Conservation (phyloP, 2,113 vertebrate species). For the Sylvietta virens region DNA sequence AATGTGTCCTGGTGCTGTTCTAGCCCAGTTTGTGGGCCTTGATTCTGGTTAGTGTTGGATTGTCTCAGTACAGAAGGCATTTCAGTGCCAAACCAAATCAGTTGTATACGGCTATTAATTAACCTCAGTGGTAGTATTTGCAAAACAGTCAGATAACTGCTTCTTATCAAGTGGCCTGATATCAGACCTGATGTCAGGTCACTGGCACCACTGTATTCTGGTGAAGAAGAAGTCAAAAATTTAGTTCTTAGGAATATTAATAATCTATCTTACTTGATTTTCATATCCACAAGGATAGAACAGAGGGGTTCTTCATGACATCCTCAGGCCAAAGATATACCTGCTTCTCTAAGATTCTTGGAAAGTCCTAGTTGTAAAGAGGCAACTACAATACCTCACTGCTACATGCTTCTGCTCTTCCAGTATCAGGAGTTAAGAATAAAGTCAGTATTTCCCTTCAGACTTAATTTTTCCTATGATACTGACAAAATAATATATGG, state of each 20-base stretch:
- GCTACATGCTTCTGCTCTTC: not conserved
- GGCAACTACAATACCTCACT: not conserved
- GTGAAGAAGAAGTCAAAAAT: not conserved
- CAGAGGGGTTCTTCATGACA: not conserved
- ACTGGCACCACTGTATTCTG: not conserved
- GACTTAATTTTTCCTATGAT: not conserved
- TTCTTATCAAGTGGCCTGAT: not conserved
- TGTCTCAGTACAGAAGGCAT: not conserved
- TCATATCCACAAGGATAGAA: not conserved
- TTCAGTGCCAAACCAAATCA: not conserved
- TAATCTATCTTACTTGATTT: not conserved
- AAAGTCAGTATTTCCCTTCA: not conserved
- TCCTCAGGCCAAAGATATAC: not conserved
- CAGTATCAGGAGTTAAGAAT: not conserved
- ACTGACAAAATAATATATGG: not conserved
- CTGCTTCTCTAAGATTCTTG: not conserved
- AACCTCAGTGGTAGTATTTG: not conserved
- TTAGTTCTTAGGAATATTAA: not conserved
- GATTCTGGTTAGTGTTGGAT: not conserved
- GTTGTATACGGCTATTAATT: not conserved
- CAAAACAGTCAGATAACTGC: not conserved
- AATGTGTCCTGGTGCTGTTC: not conserved
- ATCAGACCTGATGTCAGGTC: not conserved
- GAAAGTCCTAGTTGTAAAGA: not conserved
- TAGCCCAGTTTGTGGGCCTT: not conserved